Evolutionary conservation across 2,888 invertebrate species (phyloP).

Genomic region (Cepaea hortensis): DNA sequence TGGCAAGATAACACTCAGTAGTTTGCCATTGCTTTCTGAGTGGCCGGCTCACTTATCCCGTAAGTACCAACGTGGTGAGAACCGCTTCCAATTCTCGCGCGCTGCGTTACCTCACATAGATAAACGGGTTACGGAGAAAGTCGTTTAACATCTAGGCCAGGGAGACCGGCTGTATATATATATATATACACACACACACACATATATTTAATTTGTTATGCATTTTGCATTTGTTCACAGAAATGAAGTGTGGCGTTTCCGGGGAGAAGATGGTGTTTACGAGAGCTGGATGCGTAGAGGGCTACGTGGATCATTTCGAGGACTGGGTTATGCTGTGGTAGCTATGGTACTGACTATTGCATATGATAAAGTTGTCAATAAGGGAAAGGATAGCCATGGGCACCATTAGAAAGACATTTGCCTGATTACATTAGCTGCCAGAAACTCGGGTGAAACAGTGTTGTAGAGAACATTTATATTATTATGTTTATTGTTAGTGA

Average conservation of each 20-base stretch:
- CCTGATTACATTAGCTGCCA: not conserved
- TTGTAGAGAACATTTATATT: not conserved
- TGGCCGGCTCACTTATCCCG: too few relatives aligned
- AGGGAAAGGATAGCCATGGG: slow-evolving; percentile 41
- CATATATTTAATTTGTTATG: too few relatives aligned
- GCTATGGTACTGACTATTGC: slow-evolving; percentile 55
- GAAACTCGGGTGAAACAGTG: not conserved
- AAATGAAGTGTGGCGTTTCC: slow-evolving; percentile 58
- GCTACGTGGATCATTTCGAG: slow-evolving; percentile 39
- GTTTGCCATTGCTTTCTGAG: too few relatives aligned
- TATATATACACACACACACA: too few relatives aligned
- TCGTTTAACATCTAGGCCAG: too few relatives aligned
- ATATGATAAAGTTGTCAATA: slow-evolving; percentile 50
- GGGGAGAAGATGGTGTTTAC: slow-evolving; percentile 30
- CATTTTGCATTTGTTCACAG: slow-evolving; percentile 45
- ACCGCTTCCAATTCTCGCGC: too few relatives aligned
- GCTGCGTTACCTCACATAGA: too few relatives aligned
- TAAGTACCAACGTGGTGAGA: too few relatives aligned
- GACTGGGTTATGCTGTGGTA: slow-evolving; percentile 54
- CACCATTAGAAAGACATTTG: slow-evolving; percentile 47
- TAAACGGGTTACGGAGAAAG: too few relatives aligned
- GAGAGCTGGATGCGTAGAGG: slow-evolving; percentile 23
- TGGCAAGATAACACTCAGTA: too few relatives aligned
- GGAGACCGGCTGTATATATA: too few relatives aligned
- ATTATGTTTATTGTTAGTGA: not conserved